Conservation (phyloP, 2,113 vertebrate species). For the Gambusia affinis region DNA sequence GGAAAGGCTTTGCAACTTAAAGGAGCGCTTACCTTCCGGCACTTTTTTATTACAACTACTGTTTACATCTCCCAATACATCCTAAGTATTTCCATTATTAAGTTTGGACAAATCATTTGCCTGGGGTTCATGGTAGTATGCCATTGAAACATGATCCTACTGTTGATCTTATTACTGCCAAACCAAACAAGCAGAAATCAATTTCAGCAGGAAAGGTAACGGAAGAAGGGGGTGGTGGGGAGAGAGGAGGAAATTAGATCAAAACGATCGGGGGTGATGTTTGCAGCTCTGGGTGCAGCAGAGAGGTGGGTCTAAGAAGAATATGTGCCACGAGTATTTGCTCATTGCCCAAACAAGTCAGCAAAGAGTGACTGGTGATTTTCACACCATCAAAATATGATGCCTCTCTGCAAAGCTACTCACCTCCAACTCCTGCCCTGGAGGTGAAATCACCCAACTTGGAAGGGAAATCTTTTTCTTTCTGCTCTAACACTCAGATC, state of each 20-base stretch:
- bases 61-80: constrained; percentile 98
- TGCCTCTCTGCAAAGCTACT: constrained; percentile 30
- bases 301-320: constrained; percentile 50
- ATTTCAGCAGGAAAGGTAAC: constrained; percentile 83
- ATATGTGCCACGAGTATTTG: constrained; percentile 64
- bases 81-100: constrained; percentile 97
- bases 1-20: constrained; percentile 91
- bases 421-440: constrained; percentile 46
- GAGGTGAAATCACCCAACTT: constrained; percentile 71
- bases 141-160: constrained; percentile 95
- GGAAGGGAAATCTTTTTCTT: constrained; percentile 50
- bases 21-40: constrained; percentile 91
- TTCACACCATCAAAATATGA: constrained; percentile 64
- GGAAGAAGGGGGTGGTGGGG: constrained; percentile 69
- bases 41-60: constrained; percentile 96
- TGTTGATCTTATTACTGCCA: constrained; percentile 92
- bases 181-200: constrained; percentile 93
- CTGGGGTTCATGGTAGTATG: constrained; percentile 95
- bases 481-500: constrained; percentile 33
- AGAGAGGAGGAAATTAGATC: constrained; percentile 81
- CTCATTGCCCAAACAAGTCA: constrained; percentile 61
- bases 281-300: constrained; percentile 63
- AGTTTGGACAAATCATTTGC: constrained; percentile 99
- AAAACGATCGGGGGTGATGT: constrained; percentile 70
- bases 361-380: constrained; percentile 66